Percentiles rank a stretch among this genome's conserved stretches.
These are phyloP conservation scores for Brachionus rubens DNA, from an alignment of 1,140 invertebrate genomes.

Conservation along the genomic window DNA sequence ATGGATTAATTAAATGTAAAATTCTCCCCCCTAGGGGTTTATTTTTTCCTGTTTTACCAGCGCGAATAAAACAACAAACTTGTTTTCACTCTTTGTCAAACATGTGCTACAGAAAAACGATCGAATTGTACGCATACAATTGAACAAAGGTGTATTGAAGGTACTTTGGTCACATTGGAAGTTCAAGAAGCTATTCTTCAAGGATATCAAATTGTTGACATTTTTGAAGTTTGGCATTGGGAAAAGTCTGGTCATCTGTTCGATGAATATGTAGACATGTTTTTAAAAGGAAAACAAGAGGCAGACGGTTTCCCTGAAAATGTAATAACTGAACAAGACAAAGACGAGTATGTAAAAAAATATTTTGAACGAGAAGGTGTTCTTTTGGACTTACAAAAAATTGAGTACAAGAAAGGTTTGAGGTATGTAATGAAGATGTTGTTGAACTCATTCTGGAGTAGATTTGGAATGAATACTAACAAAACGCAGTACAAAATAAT, in stretches of 20 bases:
- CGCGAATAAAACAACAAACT: too few relatives aligned
- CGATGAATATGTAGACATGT: constrained; percentile 50
- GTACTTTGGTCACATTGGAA: constrained; percentile 58
- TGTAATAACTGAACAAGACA: constrained; percentile 42
- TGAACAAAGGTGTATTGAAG: constrained; percentile 55
- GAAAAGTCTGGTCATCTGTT: constrained; percentile 48
- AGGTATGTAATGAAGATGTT: constrained; percentile 49
- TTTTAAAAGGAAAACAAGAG: constrained; percentile 51
- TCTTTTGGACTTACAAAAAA: constrained; percentile 52
- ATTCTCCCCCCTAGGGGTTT: too few relatives aligned
- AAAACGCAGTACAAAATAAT: constrained; percentile 51
- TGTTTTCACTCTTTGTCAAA: constrained; percentile 50
- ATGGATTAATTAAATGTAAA: constrained; percentile 46
- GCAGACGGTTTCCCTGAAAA: constrained; percentile 48
- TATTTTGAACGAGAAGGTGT: constrained; percentile 56
- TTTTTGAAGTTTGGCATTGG: constrained; percentile 58
- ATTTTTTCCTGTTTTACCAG: constrained; percentile 47
- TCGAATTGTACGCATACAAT: constrained; percentile 36
- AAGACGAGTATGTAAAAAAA: constrained; percentile 51
- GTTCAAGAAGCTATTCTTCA: constrained; percentile 53
- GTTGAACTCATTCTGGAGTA: constrained; percentile 52
- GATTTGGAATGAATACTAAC: constrained; percentile 49
- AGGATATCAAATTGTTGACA: constrained; percentile 55
- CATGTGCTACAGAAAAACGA: constrained; percentile 46
- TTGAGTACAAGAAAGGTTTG: constrained; percentile 54